Conservation (phyloP, 2,113 vertebrate genomes). For the Tinamus guttatus region DNA sequence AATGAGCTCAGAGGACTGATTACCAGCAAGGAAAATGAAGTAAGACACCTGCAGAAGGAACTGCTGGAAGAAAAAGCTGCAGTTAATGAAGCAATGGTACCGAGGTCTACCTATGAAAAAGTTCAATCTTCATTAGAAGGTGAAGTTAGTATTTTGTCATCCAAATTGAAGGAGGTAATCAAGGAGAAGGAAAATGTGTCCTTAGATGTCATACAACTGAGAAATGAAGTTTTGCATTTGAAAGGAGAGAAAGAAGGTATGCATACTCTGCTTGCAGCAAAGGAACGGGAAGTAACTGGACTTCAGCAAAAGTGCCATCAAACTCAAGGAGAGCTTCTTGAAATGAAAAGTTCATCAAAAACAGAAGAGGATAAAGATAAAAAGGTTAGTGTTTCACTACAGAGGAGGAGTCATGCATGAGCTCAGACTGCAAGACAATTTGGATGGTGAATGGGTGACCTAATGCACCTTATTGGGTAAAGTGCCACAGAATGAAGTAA, state of each 20-base stretch:
- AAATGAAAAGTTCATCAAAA: conserved; percentile 88
- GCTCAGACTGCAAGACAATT: not conserved
- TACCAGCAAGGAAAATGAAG: conserved; percentile 79
- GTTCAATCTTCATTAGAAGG: conserved; percentile 80
- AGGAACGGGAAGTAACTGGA: conserved; percentile 78
- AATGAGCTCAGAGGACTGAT: conserved; percentile 81
- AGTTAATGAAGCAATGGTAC: conserved; percentile 80
- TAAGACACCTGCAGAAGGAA: conserved; percentile 85
- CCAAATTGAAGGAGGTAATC: conserved; percentile 87
- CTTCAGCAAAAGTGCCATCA: conserved; percentile 84
- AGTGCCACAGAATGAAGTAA: not conserved
- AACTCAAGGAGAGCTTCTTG: conserved; percentile 85
- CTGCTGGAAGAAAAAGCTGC: conserved; percentile 81
- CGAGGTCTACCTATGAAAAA: conserved; percentile 80
- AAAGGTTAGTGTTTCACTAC: conserved; percentile 79
- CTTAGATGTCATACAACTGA: conserved; percentile 82
- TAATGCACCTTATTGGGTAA: not conserved
- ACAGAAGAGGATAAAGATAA: conserved; percentile 95
- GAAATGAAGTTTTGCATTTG: conserved; percentile 84
- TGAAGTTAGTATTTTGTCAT: conserved; percentile 83
- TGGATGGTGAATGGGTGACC: not conserved
- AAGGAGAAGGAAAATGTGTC: conserved; percentile 90
- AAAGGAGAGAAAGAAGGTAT: conserved; percentile 79
- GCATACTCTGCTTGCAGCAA: conserved; percentile 73
- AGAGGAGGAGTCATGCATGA: not conserved